phyloP scores from a whole-genome alignment of 2,113 vertebrate species.

The Elephas maximus region DNA sequence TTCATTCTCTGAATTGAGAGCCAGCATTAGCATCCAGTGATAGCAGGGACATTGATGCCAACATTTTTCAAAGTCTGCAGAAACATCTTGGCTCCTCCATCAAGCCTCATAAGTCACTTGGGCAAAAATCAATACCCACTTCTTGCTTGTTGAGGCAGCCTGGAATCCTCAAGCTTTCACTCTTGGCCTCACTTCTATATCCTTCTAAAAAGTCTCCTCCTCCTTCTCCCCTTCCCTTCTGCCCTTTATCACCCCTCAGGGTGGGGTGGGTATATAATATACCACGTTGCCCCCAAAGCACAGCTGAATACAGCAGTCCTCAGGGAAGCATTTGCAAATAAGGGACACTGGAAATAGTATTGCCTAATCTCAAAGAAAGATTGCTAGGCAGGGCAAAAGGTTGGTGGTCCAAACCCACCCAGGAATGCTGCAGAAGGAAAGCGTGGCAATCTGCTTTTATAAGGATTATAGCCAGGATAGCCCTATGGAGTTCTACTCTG shows the following conservation, averaged over 20 bases:
- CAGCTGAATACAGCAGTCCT: background rate
- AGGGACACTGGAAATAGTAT: background rate
- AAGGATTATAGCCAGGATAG: no score
- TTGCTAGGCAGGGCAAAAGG: no score
- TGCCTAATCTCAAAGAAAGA: background rate
- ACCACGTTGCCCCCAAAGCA: no score
- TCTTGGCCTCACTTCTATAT: background rate
- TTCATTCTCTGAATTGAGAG: background rate
- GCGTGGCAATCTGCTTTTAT: background rate
- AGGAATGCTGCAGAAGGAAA: background rate
- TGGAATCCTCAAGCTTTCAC: background rate
- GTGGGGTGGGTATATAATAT: background rate
- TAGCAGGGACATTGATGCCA: background rate
- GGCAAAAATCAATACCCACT: conserved; percentile 20
- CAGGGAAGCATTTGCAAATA: background rate
- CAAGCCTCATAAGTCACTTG: background rate
- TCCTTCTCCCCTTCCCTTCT: background rate
- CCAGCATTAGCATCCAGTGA: conserved; percentile 14
- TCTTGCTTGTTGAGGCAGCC: background rate
- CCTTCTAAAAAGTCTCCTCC: background rate
- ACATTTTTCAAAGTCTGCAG: conserved; percentile 51
- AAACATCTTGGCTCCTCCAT: conserved; percentile 10
- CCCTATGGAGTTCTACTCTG: background rate
- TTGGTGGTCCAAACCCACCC: background rate
- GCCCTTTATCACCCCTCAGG: background rate